These are phyloP conservation scores for Sisyra nigra DNA, from an alignment of 2,888 invertebrate species.

Conservation along the genomic window DNA sequence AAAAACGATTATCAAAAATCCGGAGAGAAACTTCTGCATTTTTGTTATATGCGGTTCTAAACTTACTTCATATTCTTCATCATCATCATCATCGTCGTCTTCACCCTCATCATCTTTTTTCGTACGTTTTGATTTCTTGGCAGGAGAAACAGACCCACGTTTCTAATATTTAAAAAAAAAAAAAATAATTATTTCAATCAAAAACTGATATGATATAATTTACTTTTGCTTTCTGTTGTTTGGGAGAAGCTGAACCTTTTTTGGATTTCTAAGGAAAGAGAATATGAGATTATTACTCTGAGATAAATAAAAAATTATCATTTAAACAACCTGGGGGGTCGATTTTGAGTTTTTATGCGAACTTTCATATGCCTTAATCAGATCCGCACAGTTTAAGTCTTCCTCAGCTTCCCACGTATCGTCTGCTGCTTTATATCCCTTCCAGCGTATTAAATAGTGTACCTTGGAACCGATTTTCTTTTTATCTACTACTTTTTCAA, in stretches of 20 bases:
- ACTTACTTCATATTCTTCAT: conserved; percentile 42
- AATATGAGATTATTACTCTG: conserved; percentile 16
- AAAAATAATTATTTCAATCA: background rate
- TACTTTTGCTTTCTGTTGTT: conserved; percentile 13
- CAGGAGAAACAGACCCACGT: conserved; percentile 5
- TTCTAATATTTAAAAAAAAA: background rate
- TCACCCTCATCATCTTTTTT: conserved; percentile 27
- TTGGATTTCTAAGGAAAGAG: conserved; percentile 3
- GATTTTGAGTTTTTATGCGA: conserved; percentile 12
- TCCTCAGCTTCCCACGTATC: conserved; percentile 66
- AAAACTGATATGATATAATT: background rate
- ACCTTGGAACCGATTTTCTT: conserved; percentile 49
- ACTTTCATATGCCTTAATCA: conserved; percentile 37
- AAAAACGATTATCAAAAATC: conserved; percentile 1
- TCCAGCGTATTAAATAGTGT: conserved; percentile 62
- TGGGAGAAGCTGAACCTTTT: conserved; percentile 21
- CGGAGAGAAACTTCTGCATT: background rate
- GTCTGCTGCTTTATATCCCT: conserved; percentile 48
- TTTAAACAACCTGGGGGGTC: background rate
- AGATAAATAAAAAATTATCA: conserved; percentile 11
- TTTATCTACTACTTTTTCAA: conserved; percentile 52
- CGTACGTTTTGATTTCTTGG: conserved; percentile 14
- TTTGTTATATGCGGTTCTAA: no score
- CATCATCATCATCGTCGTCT: conserved; percentile 37
- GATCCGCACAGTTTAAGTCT: conserved; percentile 49